Evolutionary conservation across 2,797 vertebrate species (phyloP).

Genomic region (Lycodopsis pacificus): DNA sequence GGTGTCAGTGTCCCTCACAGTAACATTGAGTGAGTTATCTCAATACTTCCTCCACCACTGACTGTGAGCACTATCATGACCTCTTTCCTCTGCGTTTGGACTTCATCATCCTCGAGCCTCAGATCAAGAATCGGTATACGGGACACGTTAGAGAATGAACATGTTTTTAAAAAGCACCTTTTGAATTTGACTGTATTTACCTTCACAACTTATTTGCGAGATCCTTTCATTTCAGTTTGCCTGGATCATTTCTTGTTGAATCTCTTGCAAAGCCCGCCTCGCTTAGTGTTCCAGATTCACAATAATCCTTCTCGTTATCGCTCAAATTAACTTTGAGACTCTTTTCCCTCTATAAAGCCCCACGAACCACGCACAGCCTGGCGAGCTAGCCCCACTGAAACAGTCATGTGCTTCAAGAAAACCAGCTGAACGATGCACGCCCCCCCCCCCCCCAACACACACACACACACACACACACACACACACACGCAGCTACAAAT

Average conservation of each 20-base stretch:
- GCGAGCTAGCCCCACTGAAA: neutral
- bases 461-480: no score
- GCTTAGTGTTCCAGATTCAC: neutral
- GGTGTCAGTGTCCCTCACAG: neutral
- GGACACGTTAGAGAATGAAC: neutral
- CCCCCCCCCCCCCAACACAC: no score
- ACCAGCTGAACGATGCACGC: neutral
- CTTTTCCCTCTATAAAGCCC: neutral
- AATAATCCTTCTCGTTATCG: conserved; percentile 5
- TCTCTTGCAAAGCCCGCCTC: neutral
- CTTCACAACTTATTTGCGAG: neutral
- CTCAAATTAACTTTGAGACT: conserved; percentile 1
- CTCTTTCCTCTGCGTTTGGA: no score
- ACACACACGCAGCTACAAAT: neutral
- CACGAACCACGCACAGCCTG: neutral
- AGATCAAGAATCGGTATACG: no score
- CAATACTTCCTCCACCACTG: no score
- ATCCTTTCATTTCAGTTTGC: neutral
- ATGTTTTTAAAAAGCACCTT: neutral
- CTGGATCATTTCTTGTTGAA: neutral
- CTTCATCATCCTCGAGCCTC: no score
- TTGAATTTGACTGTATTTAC: neutral
- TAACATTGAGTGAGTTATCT: neutral
- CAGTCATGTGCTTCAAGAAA: neutral
- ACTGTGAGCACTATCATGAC: no score